Evolutionary conservation across 2,888 invertebrate genomes (phyloP).

Genomic region (Microctonus brassicae): DNA sequence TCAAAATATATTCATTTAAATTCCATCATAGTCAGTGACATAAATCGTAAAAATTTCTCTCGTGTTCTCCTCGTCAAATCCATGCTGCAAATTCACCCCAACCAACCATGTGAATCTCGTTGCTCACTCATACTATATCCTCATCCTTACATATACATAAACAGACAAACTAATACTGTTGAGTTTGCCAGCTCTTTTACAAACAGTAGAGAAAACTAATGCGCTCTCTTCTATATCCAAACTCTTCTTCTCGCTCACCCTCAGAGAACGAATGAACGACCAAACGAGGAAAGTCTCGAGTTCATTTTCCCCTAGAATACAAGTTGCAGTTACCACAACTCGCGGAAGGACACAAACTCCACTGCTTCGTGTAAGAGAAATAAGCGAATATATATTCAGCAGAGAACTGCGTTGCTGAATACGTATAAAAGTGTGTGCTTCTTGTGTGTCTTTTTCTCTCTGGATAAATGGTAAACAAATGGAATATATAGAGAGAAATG

Average conservation of each 20-base stretch:
- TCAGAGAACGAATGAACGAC: slow-evolving; percentile 34
- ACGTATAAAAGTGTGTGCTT: neutral
- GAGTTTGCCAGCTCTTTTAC: slow-evolving; percentile 8
- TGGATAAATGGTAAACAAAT: slow-evolving; percentile 26
- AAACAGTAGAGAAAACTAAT: slow-evolving; percentile 13
- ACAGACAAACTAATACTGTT: neutral
- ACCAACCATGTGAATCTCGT: neutral
- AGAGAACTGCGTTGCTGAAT: slow-evolving; percentile 19
- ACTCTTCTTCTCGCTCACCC: neutral
- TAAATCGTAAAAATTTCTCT: slow-evolving; percentile 34
- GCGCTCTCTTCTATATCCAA: neutral
- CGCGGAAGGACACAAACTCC: slow-evolving; percentile 43
- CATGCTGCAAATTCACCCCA: neutral
- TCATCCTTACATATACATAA: neutral
- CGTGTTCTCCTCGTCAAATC: slow-evolving; percentile 23
- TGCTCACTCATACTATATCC: slow-evolving; percentile 21
- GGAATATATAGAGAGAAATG: slow-evolving; percentile 30
- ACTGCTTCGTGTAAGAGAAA: slow-evolving; percentile 6
- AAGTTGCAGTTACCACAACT: slow-evolving; percentile 55
- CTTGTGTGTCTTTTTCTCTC: slow-evolving; percentile 5
- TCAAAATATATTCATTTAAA: neutral
- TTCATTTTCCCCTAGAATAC: slow-evolving; percentile 57
- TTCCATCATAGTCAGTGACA: neutral
- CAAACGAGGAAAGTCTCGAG: slow-evolving; percentile 46
- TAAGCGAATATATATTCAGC: slow-evolving; percentile 10